A percentile compares a stretch with the other conserved stretches of the same genome.
These are phyloP conservation scores for Halichoerus grypus DNA, from an alignment of 2,113 vertebrate species.

Conservation along the genomic window DNA sequence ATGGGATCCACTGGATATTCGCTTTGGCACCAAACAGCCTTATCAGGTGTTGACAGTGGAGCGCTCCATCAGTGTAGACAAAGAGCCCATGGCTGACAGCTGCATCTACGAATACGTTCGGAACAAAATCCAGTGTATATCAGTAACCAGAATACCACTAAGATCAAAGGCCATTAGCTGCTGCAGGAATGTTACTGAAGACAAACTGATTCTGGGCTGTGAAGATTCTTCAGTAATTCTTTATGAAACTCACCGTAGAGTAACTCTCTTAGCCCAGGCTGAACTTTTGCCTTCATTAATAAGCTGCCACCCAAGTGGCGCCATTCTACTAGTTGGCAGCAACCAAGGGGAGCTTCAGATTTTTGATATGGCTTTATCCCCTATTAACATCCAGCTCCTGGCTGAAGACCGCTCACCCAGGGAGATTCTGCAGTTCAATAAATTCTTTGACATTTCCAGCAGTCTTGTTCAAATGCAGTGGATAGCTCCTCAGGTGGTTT, in stretches of 20 bases:
- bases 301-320: slow-evolving; percentile 94
- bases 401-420: slow-evolving; percentile 90
- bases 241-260: slow-evolving; percentile 89
- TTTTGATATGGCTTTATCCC: slow-evolving; percentile 94
- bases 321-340: slow-evolving; percentile 90
- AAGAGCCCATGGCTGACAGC: slow-evolving; percentile 88
- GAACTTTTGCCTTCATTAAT: slow-evolving; percentile 89
- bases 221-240: slow-evolving; percentile 94
- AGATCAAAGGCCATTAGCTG: slow-evolving; percentile 91
- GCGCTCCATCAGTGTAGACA: slow-evolving; percentile 79
- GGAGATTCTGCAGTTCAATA: slow-evolving; percentile 89
- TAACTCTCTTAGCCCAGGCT: slow-evolving; percentile 89
- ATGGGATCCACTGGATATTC: slow-evolving; percentile 91
- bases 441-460: slow-evolving; percentile 89
- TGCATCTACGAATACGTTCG: slow-evolving; percentile 91
- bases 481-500: slow-evolving; percentile 81
- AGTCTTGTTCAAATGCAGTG: slow-evolving; percentile 93
- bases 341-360: slow-evolving; percentile 94
- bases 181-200: slow-evolving; percentile 89
- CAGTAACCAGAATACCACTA: slow-evolving; percentile 90
- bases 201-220: slow-evolving; percentile 92
- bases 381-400: slow-evolving; percentile 91
- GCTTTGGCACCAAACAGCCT: slow-evolving; percentile 92
- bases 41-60: slow-evolving; percentile 94
- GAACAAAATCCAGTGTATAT: slow-evolving; percentile 89